Base-by-base conservation (phyloP, 2,888 invertebrate species). In the Sipha maydis region DNA sequence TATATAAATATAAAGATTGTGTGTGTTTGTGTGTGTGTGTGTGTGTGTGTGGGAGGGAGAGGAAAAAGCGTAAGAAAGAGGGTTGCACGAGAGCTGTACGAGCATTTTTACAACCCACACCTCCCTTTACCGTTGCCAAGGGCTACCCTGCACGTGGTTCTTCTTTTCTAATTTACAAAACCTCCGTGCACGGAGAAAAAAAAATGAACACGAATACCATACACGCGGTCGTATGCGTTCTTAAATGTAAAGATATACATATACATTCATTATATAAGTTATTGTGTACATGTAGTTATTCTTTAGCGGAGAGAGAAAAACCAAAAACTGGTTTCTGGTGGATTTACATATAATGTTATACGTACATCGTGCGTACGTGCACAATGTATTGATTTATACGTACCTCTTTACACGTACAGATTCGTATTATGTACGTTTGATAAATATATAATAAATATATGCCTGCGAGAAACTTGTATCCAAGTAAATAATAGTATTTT, bases 121-220 rank as follows among this genome's bases (percentile, higher is more conserved):
- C 75, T 54, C 73, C 54, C 83, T 21, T 25, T 31, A 14, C 48
- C 82, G 84, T 85, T 85, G 76, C 84, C 67, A 85, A 69, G 85
- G 84, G 84, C 76, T 56, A 76, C 84, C 21, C 25, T 31, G 69
- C 28, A 17, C 54, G 77, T n/a, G 19, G 77, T 54, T 85, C 4
- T 78, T 76, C 28, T 77, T 48, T 85, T 78, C 77, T 69, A 69
- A 76, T 76, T 76, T 61, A 61, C 28, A 67, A 85, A 67, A 85
- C 77, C 77, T 69, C 78, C 69, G 21, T 5, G 61, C 61, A 4
- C 14, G 3, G 1, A 25, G 21, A 61, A 25, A 61, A 61, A 41
- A 41, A 41, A 5, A 61, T 9, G 14, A 48, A 1, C 11, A 48
- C 11, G 14, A 48, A 48, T 69, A 28, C 69, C n/a, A 8, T 28